Base-by-base conservation (phyloP, 1,140 invertebrate genomes). In the Saccostrea glomerata region DNA sequence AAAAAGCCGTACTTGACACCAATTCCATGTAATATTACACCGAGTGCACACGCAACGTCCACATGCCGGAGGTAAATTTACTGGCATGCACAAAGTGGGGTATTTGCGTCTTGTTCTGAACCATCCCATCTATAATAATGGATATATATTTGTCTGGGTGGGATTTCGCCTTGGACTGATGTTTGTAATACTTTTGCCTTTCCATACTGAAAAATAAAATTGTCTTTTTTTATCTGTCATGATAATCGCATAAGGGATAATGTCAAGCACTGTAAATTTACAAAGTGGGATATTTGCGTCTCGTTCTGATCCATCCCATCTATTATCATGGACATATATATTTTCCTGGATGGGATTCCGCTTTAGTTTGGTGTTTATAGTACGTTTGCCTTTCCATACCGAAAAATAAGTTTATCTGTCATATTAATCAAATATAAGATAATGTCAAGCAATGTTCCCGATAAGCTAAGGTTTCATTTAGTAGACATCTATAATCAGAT, bases 61-160 rank as follows among this genome's bases (percentile, higher is more conserved):
- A 70, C 66, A 70, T 70, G 66, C 20, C n/a, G 66, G 66, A 70
- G 66, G 66, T 70, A n/a, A 70, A 70, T 23, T 70, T 70, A 70
- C 20, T 70, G 20, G 66, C 66, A 20, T 70, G 66, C 66, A 70
- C 66, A 70, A 23, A 23, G 66, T 70, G 0, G 3, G 66, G 66
- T 17, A 70, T 17, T 23, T 83, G 82, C 11, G 82, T 83, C n/a
- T 83, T 55, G 13, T 15, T 83, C 6, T 55, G 20, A 5, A 47
- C 54, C 54, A 83, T 55, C 40, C 36, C 82, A 40, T 83, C 36
- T 36, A 83, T 83, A 12, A 83, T 83, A 40, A 83, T 9, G 20
- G 54, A 83, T 7, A 83, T 17, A 40, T 83, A 83, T 13, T 17
- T 83, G 15, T 83, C 17, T 20, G 54, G 36, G 23, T 70, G 23